Percentiles rank a stretch among this genome's conserved stretches.
These are phyloP conservation scores for Xerus rutilus DNA, from an alignment of 2,797 vertebrate species.

Conservation along the genomic window DNA sequence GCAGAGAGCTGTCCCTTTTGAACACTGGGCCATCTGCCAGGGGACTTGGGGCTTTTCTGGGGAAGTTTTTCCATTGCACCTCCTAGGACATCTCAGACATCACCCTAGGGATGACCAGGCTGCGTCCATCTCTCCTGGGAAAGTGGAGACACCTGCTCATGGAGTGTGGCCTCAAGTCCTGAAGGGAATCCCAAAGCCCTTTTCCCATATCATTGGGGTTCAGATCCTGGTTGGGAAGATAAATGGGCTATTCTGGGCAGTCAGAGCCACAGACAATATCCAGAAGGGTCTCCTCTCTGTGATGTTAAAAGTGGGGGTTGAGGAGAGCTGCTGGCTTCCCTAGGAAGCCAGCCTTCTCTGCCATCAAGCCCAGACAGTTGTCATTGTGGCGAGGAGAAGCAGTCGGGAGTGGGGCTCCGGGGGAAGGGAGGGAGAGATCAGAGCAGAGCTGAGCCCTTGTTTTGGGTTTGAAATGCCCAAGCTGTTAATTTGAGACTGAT, in stretches of 20 bases:
- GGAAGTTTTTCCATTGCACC: too few species aligned
- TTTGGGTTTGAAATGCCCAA: conserved; percentile 73
- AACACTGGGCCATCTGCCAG: neutral
- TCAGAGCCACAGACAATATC: neutral
- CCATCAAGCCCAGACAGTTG: neutral
- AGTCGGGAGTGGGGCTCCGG: accelerated
- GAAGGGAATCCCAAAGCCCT: neutral
- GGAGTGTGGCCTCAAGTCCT: neutral
- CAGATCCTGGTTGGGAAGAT: neutral
- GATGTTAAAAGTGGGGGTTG: neutral
- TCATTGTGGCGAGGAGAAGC: neutral
- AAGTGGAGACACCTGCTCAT: accelerated
- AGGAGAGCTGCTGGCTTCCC: neutral
- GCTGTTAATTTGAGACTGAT: conserved; percentile 80
- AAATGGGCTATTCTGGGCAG: neutral
- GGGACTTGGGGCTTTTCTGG: neutral
- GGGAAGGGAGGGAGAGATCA: neutral
- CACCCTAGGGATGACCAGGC: neutral
- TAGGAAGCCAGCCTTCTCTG: neutral
- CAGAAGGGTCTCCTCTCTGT: neutral
- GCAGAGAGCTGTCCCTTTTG: neutral
- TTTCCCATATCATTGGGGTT: accelerated
- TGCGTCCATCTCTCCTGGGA: neutral
- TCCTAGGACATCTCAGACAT: neutral
- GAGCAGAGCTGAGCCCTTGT: conserved; percentile 38